phyloP scores from a whole-genome alignment of 1,140 invertebrate genomes.

The Prorops nasuta region DNA sequence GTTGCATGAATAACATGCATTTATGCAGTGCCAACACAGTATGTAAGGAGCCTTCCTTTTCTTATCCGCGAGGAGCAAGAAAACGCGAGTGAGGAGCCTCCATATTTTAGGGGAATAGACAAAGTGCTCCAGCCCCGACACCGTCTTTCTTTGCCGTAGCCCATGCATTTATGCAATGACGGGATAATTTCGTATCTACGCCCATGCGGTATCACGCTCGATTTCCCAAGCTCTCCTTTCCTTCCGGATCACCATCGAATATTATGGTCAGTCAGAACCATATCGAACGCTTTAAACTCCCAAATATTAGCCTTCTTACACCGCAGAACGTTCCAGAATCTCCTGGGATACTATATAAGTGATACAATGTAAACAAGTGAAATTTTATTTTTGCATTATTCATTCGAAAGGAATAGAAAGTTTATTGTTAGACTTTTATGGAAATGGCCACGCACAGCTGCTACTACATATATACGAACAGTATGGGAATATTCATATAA shows the following conservation, averaged over 20 bases:
- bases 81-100: constrained; percentile 29
- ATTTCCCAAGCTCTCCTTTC: constrained; percentile 20
- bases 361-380: too few relatives aligned
- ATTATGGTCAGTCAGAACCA: too few relatives aligned
- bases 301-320: too few relatives aligned
- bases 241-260: neutral
- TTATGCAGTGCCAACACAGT: constrained; percentile 43
- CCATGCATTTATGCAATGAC: constrained; percentile 45
- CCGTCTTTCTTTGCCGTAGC: constrained; percentile 3
- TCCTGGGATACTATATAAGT: too few relatives aligned
- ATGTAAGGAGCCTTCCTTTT: constrained; percentile 37
- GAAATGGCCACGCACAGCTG: too few relatives aligned
- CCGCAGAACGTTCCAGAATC: too few relatives aligned
- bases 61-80: constrained; percentile 32
- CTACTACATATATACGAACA: too few relatives aligned
- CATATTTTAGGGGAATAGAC: constrained; percentile 40
- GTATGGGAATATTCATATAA: too few relatives aligned
- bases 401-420: too few relatives aligned
- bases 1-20: constrained; percentile 40
- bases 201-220: constrained; percentile 32
- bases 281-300: too few relatives aligned
- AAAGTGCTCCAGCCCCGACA: constrained; percentile 33
- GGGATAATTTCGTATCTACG: constrained; percentile 41
- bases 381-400: too few relatives aligned
- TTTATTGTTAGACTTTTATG: too few relatives aligned